Percentiles rank a stretch among this genome's conserved stretches.
phyloP scores from a whole-genome alignment of 2,888 invertebrate species.

The Omphaloscelis lunosa region DNA sequence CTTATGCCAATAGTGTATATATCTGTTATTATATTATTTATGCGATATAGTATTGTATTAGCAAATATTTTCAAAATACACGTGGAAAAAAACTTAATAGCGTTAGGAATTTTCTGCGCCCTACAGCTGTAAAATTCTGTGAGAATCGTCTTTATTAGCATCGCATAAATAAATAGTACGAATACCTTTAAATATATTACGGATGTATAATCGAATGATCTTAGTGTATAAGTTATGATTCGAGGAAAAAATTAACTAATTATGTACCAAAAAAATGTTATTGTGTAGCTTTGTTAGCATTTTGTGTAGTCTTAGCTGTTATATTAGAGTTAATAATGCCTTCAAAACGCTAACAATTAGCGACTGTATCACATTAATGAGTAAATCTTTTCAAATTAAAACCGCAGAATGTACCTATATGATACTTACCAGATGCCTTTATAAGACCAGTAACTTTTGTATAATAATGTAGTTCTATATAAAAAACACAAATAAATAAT shows the following conservation, averaged over 20 bases:
- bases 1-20: constrained; percentile 7
- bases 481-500: constrained; percentile 58
- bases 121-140: not conserved
- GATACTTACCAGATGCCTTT: constrained; percentile 60
- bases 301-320: constrained; percentile 67
- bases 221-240: constrained; percentile 52
- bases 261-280: constrained; percentile 67
- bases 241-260: constrained; percentile 49
- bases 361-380: constrained; percentile 12
- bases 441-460: constrained; percentile 41
- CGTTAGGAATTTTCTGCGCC: constrained; percentile 14
- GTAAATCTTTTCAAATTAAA: constrained; percentile 23
- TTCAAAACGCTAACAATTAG: constrained; percentile 27
- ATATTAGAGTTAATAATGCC: constrained; percentile 54
- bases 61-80: constrained; percentile 12
- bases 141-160: constrained; percentile 13
- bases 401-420: constrained; percentile 17
- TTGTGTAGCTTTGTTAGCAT: constrained; percentile 69
- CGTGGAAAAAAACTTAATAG: constrained; percentile 14
- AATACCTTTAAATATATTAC: constrained; percentile 18
- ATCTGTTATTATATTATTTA: constrained; percentile 9
- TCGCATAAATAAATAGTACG: constrained; percentile 29
- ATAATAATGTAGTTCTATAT: constrained; percentile 45
- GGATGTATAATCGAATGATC: constrained; percentile 34
- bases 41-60: constrained; percentile 31